Percentiles rank a stretch among this genome's conserved stretches.
phyloP scores from a whole-genome alignment of 1,140 invertebrate genomes.

The Mercenaria mercenaria region DNA sequence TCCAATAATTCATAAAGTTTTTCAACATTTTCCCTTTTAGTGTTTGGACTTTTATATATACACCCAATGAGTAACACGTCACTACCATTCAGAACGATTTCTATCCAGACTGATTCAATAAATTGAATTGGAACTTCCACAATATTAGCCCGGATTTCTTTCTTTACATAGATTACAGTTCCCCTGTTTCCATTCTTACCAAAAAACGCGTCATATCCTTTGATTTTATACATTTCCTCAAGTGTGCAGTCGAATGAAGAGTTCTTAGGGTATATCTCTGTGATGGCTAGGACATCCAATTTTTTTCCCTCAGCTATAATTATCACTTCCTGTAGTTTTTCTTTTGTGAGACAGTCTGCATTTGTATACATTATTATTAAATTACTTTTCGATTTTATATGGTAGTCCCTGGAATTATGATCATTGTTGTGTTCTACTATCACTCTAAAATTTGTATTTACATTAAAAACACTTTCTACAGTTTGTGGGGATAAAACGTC shows the following conservation, averaged over 20 bases:
- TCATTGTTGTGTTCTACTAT: neutral
- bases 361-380: neutral
- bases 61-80: neutral
- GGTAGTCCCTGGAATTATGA: neutral
- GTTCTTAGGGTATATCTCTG: neutral
- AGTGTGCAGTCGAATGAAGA: neutral
- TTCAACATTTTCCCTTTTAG: neutral
- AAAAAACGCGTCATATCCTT: neutral
- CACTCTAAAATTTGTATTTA: neutral
- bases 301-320: neutral
- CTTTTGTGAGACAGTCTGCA: neutral
- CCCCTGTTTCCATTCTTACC: neutral
- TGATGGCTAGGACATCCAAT: neutral
- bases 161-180: neutral
- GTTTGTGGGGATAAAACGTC: neutral
- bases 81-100: neutral
- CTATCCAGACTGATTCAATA: neutral
- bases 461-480: neutral
- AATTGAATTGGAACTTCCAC: neutral
- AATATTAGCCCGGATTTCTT: neutral
- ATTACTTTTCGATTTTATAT: neutral
- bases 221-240: neutral
- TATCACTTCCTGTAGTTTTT: neutral
- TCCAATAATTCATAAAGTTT: neutral
- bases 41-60: neutral